A percentile compares a stretch with the other conserved stretches of the same genome.
Conservation (phyloP, 1,140 invertebrate genomes). For the Samia ricini region DNA sequence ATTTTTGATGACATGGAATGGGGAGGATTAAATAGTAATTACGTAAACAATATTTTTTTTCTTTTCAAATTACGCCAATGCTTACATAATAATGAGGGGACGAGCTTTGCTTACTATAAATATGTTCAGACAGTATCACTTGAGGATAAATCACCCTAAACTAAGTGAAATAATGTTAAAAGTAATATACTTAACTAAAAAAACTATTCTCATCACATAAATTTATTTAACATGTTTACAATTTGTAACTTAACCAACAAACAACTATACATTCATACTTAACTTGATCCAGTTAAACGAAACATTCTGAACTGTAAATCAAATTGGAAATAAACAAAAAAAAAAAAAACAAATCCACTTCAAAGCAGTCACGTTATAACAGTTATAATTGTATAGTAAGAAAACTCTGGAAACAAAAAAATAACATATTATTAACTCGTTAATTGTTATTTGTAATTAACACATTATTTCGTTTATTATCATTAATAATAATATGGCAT, state of each 20-base stretch:
- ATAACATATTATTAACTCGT: neutral
- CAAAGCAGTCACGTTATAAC: neutral
- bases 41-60: no score
- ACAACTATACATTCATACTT: neutral
- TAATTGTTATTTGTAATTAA: neutral
- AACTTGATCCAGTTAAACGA: neutral
- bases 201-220: neutral
- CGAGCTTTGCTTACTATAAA: no score
- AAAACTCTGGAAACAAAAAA: neutral
- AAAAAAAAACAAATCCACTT: no score
- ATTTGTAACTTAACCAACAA: neutral
- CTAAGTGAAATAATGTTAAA: no score
- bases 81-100: no score
- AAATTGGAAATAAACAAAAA: neutral
- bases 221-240: conserved; percentile 1
- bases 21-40: no score
- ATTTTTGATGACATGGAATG: no score
- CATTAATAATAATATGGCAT: neutral
- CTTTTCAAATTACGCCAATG: no score
- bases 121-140: no score
- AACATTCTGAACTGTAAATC: neutral
- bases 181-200: no score
- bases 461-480: neutral
- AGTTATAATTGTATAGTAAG: neutral
- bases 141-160: no score